Evolutionary conservation across 2,888 invertebrate genomes (phyloP).

Genomic region (Papilio elwesi): DNA sequence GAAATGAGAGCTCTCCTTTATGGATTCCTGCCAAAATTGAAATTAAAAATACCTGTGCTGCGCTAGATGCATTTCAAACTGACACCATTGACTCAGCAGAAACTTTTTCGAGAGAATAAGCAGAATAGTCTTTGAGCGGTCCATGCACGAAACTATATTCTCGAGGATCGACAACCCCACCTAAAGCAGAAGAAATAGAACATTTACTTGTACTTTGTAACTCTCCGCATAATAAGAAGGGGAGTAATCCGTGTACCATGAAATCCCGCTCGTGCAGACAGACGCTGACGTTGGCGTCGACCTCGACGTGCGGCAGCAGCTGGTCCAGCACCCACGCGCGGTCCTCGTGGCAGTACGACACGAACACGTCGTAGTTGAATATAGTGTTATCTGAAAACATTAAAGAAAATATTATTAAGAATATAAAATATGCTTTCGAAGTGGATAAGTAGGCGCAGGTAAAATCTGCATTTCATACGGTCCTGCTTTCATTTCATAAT

Average conservation of each 20-base stretch:
- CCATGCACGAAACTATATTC: conserved; percentile 88
- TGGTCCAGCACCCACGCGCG: conserved; percentile 86
- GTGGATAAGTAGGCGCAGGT: neutral
- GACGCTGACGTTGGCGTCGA: conserved; percentile 82
- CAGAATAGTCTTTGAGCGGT: conserved; percentile 86
- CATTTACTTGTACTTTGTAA: neutral
- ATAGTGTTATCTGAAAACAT: conserved; percentile 60
- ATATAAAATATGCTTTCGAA: neutral
- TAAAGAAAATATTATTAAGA: neutral
- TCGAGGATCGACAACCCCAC: conserved; percentile 88
- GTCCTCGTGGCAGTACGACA: conserved; percentile 87
- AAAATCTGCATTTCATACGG: neutral
- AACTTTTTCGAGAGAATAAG: conserved; percentile 86
- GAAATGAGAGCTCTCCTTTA: too few relatives aligned
- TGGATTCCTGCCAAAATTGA: too few relatives aligned
- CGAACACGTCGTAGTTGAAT: conserved; percentile 86
- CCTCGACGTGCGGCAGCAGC: conserved; percentile 86
- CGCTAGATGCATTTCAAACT: conserved; percentile 88
- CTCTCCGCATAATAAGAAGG: neutral
- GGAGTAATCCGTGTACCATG: conserved; percentile 67
- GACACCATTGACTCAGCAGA: conserved; percentile 88
- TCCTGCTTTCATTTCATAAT: too few relatives aligned
- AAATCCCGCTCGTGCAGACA: conserved; percentile 90
- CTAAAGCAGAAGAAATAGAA: conserved; percentile 52
- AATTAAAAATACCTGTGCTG: conserved; percentile 81